Evolutionary conservation across 2,888 invertebrate genomes (phyloP), one percentile per base, ranked within the genome.

Genomic region (Nematopogon swammerdamellus): DNA sequence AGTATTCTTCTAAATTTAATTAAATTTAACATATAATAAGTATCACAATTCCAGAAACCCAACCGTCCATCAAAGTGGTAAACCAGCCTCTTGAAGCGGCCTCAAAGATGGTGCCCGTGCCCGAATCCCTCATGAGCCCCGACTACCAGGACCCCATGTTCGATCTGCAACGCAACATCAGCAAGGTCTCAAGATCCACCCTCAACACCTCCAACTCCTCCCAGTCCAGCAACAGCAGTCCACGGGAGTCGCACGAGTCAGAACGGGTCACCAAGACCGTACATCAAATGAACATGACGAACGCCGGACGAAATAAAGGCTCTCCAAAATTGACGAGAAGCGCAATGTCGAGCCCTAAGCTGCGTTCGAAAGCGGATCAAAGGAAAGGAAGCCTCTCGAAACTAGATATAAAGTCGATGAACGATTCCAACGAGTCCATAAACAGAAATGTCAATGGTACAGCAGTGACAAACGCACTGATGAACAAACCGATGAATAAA

Each of bases 51-150:
- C 10, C 18, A 18, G 44, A 44, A 17, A 3, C 19, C 3, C 19
- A 51, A 45, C 52, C 53, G 25, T 52, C 53, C 19, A 52, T 59
- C 2, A 75, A 70, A 55, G 68, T 69, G 2, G 62, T 64, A 1
- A 79, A 80, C 59, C 80, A 80, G 46, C 87, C 91, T 0, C 67
- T 93, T 52, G 89, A 90, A 61, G 90, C 92, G 10, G 88, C 92
- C 10, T 91, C 91, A 0, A 92, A 92, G 71, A 87, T 92, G 81
- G 89, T 93, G 1, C 93, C 92, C 1, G 92, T 92, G 20, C 92
- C 92, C 0, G 93, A 93, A 65, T 89, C 91, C 0, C 73, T 93
- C 1, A 91, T 92, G 89, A 92, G 92, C 62, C 92, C 91, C 0
- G 91, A 91, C 65, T 88, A 88, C 65, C 83, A 80, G 52, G 80